These are phyloP conservation scores for Musca domestica DNA, from an alignment of 1,140 invertebrate genomes.

Conservation along the genomic window DNA sequence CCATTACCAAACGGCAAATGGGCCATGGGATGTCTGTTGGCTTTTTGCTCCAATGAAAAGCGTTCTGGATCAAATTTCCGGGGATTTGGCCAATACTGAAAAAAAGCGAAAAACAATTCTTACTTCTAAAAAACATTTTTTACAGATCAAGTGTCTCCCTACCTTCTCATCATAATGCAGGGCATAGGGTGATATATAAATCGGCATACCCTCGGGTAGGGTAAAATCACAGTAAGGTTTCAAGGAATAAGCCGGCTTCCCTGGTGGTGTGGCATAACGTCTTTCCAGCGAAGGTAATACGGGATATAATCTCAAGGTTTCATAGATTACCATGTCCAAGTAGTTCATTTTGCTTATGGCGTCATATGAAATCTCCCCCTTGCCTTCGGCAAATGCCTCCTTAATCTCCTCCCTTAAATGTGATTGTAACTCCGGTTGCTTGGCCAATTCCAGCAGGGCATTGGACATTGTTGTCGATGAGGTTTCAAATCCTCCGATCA, in stretches of 20 bases:
- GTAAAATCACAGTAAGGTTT: conserved; percentile 39
- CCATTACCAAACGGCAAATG: conserved; percentile 79
- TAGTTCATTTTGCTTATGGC: conserved; percentile 63
- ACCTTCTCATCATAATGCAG: conserved; percentile 47
- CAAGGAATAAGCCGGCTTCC: conserved; percentile 32
- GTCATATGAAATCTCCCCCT: conserved; percentile 61
- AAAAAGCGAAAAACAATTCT: conserved; percentile 56
- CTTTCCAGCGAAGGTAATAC: conserved; percentile 40
- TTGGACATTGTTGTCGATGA: conserved; percentile 68
- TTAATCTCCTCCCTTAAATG: conserved; percentile 64
- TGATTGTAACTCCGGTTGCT: conserved; percentile 66
- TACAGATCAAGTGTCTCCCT: not conserved
- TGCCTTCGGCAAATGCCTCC: conserved; percentile 53
- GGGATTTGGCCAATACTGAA: conserved; percentile 65
- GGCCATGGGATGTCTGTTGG: conserved; percentile 54
- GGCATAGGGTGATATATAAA: conserved; percentile 41
- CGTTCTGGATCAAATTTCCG: conserved; percentile 66
- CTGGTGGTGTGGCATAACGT: conserved; percentile 32
- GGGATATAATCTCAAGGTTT: conserved; percentile 49
- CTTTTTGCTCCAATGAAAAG: conserved; percentile 57
- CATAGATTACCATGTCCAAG: conserved; percentile 60
- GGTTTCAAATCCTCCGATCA: conserved; percentile 75
- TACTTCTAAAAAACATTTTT: conserved; percentile 44
- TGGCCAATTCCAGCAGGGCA: conserved; percentile 65
- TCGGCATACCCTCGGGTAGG: conserved; percentile 37